phyloP scores from a whole-genome alignment of 2,113 vertebrate genomes.

The Noturus placidus region DNA sequence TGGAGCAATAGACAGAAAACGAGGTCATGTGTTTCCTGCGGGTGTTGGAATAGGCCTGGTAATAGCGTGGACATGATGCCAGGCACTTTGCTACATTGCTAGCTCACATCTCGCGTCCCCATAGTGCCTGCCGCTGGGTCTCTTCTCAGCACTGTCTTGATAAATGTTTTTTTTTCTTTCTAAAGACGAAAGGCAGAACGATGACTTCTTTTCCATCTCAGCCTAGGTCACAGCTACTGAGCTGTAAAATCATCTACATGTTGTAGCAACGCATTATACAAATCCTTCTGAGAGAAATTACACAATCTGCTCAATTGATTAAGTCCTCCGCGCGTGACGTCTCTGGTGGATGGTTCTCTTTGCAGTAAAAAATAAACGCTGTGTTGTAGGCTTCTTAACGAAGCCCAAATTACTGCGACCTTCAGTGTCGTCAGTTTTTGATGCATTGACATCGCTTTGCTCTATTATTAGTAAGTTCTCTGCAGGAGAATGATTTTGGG shows the following conservation, averaged over 20 bases:
- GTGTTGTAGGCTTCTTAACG: constrained; percentile 18
- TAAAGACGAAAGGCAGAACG: constrained; percentile 6
- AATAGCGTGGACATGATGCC: constrained; percentile 46
- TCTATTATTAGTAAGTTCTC: constrained; percentile 13
- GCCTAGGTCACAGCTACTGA: constrained; percentile 6
- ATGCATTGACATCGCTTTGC: constrained; percentile 23
- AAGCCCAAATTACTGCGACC: constrained; percentile 26
- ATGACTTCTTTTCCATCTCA: constrained; percentile 38
- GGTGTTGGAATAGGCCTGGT: constrained; percentile 45
- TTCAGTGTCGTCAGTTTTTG: constrained; percentile 1
- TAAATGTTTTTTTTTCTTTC: constrained; percentile 60
- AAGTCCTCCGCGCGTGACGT: not conserved
- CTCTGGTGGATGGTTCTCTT: not conserved
- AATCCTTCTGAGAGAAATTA: not conserved
- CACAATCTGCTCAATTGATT: not conserved
- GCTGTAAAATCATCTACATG: not conserved
- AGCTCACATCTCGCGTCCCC: constrained; percentile 40
- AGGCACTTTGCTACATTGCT: constrained; percentile 55
- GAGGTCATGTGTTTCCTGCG: constrained; percentile 46
- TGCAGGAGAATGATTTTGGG: constrained; percentile 11
- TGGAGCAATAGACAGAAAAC: constrained; percentile 30
- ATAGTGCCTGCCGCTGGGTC: constrained; percentile 36
- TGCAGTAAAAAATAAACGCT: constrained; percentile 24
- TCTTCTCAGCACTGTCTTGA: constrained; percentile 56
- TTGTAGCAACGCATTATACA: not conserved